Conservation (phyloP, 2,113 vertebrate genomes). For the Leptocoma aspasia region DNA sequence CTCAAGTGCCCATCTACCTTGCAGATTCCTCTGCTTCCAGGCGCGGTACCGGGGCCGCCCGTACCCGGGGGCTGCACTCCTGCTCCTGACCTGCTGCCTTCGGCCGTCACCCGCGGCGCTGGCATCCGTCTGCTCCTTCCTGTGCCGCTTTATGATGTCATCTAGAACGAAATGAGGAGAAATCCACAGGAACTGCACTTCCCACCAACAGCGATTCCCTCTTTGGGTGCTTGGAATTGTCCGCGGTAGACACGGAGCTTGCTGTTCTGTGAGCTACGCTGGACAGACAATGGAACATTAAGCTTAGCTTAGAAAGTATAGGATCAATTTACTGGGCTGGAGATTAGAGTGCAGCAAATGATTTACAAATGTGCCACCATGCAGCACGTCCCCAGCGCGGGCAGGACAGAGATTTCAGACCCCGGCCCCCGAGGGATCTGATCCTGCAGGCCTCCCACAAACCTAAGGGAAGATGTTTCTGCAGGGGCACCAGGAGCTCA, state of each 20-base stretch:
- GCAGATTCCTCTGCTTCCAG: slow-evolving; percentile 56
- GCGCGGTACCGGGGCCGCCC: neutral
- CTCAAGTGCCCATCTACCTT: slow-evolving; percentile 7
- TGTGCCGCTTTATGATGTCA: slow-evolving; percentile 57
- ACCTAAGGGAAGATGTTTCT: neutral
- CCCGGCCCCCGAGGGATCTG: rapidly evolving
- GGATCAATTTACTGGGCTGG: neutral
- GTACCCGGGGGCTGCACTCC: neutral
- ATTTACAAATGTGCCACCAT: neutral
- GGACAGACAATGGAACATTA: neutral
- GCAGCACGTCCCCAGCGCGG: rapidly evolving
- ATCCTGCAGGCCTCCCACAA: neutral
- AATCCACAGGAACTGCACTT: neutral
- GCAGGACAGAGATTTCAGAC: neutral
- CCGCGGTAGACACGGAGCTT: rapidly evolving
- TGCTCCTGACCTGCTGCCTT: slow-evolving; percentile 27
- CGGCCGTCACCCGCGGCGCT: neutral
- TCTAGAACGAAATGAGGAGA: slow-evolving; percentile 43
- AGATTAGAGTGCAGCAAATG: neutral
- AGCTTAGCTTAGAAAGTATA: slow-evolving; percentile 17
- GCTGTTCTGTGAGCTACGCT: neutral
- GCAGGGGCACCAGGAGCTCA: neutral
- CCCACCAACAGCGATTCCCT: neutral
- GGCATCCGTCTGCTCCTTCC: neutral
- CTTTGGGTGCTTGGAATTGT: neutral